A percentile compares a stretch with the other conserved stretches of the same genome.
phyloP scores from a whole-genome alignment of 1,140 invertebrate species.

The Chelonus insularis region DNA sequence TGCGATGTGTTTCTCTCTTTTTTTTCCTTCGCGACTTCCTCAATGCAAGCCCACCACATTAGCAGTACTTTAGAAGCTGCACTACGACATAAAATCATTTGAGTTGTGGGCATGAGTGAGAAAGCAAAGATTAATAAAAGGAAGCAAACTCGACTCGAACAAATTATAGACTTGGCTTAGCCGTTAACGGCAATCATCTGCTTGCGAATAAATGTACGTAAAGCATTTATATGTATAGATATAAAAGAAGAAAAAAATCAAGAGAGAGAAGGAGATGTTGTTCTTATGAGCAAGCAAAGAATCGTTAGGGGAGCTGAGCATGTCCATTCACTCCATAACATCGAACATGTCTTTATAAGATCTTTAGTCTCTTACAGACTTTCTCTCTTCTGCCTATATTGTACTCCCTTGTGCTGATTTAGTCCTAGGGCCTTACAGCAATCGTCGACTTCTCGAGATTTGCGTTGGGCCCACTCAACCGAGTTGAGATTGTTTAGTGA shows the following conservation, averaged over 20 bases:
- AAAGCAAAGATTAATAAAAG: conserved; percentile 27
- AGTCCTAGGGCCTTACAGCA: neutral
- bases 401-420: no score
- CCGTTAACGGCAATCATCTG: conserved; percentile 54
- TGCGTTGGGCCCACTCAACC: conserved; percentile 38
- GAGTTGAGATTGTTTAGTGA: conserved; percentile 45
- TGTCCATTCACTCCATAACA: neutral
- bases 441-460: conserved; percentile 1
- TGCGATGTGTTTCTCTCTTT: conserved; percentile 29
- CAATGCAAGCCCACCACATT: conserved; percentile 38
- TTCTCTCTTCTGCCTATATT: neutral
- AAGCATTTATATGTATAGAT: no score
- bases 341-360: conserved; percentile 14
- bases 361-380: no score
- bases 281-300: no score
- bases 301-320: no score
- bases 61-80: conserved; percentile 33
- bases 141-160: conserved; percentile 49
- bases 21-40: conserved; percentile 32
- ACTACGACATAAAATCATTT: conserved; percentile 31
- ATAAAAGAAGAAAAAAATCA: no score
- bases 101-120: conserved; percentile 27
- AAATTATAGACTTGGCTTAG: conserved; percentile 57
- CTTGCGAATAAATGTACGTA: conserved; percentile 39
- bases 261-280: no score